Evolutionary conservation across 2,797 vertebrate species (phyloP).

Genomic region (Catharus ustulatus): DNA sequence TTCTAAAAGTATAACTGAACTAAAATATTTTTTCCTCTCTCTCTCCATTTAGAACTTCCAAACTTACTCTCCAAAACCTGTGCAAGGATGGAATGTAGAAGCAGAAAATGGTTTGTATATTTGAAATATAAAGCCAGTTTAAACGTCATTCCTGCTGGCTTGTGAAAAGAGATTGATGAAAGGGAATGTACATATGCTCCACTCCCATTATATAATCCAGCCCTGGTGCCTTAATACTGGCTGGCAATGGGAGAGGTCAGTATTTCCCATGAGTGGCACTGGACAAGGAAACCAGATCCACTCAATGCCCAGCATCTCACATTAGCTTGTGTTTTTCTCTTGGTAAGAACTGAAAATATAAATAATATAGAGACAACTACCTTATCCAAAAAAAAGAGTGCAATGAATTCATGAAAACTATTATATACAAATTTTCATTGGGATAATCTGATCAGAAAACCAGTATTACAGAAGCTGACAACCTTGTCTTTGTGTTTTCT

Average conservation of each 20-base stretch:
- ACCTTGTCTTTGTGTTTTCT: neutral
- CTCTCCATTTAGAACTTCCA: conserved; percentile 80
- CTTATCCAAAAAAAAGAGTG: neutral
- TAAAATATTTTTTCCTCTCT: neutral
- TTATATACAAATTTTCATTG: neutral
- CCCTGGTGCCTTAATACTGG: neutral
- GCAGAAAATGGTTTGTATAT: conserved; percentile 47
- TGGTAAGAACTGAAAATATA: neutral
- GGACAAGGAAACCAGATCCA: neutral
- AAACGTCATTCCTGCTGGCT: neutral
- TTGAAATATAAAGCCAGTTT: neutral
- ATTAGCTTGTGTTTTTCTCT: neutral
- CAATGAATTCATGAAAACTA: neutral
- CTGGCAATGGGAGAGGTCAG: neutral
- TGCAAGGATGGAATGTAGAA: conserved; percentile 66
- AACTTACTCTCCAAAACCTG: conserved; percentile 64
- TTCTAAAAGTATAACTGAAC: neutral
- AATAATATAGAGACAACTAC: neutral
- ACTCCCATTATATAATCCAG: neutral
- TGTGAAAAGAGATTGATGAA: neutral
- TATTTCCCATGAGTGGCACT: neutral
- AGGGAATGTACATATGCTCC: neutral
- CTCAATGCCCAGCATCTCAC: neutral
- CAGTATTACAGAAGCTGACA: neutral
- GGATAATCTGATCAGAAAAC: neutral